Percentiles rank a stretch among this genome's conserved stretches.
Conservation (phyloP, 35 echinoderm and acorn worm species). For the Diadema setosum region DNA sequence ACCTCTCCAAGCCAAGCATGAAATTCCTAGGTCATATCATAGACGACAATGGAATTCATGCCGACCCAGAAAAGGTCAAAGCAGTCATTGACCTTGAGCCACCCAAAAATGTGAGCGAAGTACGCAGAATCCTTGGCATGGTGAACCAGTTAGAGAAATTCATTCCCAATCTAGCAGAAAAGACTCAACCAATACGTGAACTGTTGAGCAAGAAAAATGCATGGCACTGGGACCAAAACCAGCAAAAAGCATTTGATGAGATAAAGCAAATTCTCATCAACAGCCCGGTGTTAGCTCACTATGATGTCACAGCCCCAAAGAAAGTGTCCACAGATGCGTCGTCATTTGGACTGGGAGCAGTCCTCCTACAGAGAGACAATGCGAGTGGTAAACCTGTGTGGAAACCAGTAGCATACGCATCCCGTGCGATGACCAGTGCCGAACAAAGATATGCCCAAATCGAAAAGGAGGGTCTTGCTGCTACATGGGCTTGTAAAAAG, state of each 20-base stretch:
- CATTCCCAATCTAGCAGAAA: constrained; percentile 51
- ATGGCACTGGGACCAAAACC: constrained; percentile 48
- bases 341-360: constrained; percentile 41
- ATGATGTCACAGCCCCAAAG: constrained; percentile 35
- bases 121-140: constrained; percentile 59
- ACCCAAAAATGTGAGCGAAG: constrained; percentile 18
- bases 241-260: constrained; percentile 11
- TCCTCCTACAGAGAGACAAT: constrained; percentile 40
- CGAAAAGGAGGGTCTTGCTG: constrained; percentile 63
- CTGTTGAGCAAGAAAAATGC: constrained; percentile 50
- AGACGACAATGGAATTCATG: not conserved
- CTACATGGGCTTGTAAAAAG: constrained; percentile 42
- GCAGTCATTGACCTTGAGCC: not conserved
- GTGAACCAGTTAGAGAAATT: constrained; percentile 60
- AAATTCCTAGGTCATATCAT: constrained; percentile 34
- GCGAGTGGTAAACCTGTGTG: not conserved
- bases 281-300: constrained; percentile 4
- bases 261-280: not conserved
- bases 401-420: constrained; percentile 55
- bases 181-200: constrained; percentile 36
- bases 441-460: constrained; percentile 62
- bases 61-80: constrained; percentile 4
- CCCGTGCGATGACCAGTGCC: constrained; percentile 16
- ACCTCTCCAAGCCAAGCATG: not conserved
- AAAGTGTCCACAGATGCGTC: constrained; percentile 56